Conservation (phyloP, 2,888 invertebrate species). For the Eurytoma californica region DNA sequence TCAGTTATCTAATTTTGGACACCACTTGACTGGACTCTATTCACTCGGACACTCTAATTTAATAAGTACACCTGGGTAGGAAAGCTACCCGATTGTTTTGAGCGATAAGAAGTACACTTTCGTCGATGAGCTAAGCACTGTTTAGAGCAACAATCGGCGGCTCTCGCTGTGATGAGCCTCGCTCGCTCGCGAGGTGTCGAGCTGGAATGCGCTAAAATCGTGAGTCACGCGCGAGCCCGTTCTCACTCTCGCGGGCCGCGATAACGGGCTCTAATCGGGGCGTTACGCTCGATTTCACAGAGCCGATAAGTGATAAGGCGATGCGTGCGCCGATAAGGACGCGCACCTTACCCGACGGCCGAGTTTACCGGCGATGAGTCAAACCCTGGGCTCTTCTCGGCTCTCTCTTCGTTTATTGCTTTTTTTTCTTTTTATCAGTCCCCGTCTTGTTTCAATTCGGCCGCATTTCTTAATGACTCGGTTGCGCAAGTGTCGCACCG, state of each 20-base stretch:
- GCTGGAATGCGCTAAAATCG: conserved; percentile 44
- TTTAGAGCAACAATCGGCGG: too few relatives aligned
- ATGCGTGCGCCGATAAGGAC: conserved; percentile 13
- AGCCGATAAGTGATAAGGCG: conserved; percentile 46
- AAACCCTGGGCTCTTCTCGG: not conserved
- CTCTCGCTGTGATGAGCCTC: too few relatives aligned
- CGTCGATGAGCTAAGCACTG: too few relatives aligned
- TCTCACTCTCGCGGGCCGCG: conserved; percentile 36
- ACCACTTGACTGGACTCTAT: too few relatives aligned
- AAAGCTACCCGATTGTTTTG: too few relatives aligned
- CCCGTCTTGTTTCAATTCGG: conserved; percentile 7
- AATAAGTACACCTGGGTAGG: too few relatives aligned
- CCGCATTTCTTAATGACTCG: not conserved
- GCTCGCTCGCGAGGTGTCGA: conserved; percentile 13
- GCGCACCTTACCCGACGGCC: not conserved
- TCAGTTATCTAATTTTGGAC: too few relatives aligned
- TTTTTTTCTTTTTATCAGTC: conserved; percentile 14
- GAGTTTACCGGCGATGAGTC: conserved; percentile 20
- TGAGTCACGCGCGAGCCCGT: conserved; percentile 37
- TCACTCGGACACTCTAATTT: too few relatives aligned
- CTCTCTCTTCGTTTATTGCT: not conserved
- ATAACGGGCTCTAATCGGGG: conserved; percentile 43
- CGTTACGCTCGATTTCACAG: conserved; percentile 34
- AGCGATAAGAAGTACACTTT: too few relatives aligned
- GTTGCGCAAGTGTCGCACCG: not conserved